Evolutionary conservation across 2,797 vertebrate genomes (phyloP).

Genomic region (Phoebastria nigripes): DNA sequence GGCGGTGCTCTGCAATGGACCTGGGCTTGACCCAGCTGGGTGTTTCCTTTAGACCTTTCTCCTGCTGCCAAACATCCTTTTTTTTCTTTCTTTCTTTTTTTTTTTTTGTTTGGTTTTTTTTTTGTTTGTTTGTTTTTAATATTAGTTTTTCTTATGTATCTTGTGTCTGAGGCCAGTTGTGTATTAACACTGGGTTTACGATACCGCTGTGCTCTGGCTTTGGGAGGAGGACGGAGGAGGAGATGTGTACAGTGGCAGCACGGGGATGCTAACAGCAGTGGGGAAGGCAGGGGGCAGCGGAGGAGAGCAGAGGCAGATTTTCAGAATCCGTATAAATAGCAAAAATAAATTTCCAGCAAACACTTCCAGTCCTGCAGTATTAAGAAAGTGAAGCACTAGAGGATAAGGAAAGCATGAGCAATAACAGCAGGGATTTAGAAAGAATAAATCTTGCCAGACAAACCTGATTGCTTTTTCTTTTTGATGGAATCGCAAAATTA

Average conservation of each 20-base stretch:
- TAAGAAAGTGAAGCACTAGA: constrained; percentile 57
- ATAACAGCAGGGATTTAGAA: constrained; percentile 66
- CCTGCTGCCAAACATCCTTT: background rate
- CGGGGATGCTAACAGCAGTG: background rate
- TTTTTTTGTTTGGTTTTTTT: too few species aligned
- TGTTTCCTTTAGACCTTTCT: background rate
- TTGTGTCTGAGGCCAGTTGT: background rate
- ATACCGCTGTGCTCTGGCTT: background rate
- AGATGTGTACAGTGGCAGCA: background rate
- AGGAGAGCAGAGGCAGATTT: constrained; percentile 41
- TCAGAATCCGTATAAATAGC: constrained; percentile 46
- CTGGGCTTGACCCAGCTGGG: background rate
- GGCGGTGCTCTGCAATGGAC: accelerated
- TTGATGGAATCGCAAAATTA: constrained; percentile 65
- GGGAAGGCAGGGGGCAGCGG: constrained; percentile 31
- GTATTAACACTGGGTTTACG: background rate
- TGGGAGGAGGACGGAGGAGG: background rate
- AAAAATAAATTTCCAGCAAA: constrained; percentile 57
- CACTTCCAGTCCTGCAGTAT: constrained; percentile 51
- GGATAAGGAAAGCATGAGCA: constrained; percentile 64
- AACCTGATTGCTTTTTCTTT: constrained; percentile 68
- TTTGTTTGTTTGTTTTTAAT: too few species aligned
- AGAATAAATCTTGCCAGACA: constrained; percentile 65
- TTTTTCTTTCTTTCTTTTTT: too few species aligned
- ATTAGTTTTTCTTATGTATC: background rate